Conservation (phyloP, 2,113 vertebrate genomes). For the Hemicordylus capensis region DNA sequence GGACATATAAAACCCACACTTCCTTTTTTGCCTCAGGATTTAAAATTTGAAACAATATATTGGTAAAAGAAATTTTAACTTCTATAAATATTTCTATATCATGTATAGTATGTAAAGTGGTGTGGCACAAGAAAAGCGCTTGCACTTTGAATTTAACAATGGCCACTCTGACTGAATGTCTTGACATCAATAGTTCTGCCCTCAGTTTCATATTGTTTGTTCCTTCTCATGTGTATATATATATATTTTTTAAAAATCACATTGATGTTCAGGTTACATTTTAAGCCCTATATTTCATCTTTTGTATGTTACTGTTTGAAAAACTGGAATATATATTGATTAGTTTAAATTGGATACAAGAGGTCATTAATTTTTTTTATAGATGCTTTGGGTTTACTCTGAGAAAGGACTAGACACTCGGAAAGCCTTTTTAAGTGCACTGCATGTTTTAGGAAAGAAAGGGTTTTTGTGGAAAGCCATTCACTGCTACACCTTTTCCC, state of each 20-base stretch:
- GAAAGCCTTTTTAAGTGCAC: slow-evolving; percentile 30
- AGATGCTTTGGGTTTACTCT: neutral
- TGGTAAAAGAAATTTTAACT: slow-evolving; percentile 86
- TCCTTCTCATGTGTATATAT: slow-evolving; percentile 26
- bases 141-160: slow-evolving; percentile 55
- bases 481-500: slow-evolving; percentile 35
- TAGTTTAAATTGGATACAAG: slow-evolving; percentile 44
- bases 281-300: slow-evolving; percentile 30
- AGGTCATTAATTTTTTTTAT: neutral
- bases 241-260: slow-evolving; percentile 46
- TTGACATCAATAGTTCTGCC: slow-evolving; percentile 50
- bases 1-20: slow-evolving; percentile 59
- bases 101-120: slow-evolving; percentile 86
- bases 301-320: slow-evolving; percentile 48
- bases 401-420: slow-evolving; percentile 33
- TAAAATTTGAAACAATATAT: slow-evolving; percentile 81
- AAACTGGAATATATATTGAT: slow-evolving; percentile 42
- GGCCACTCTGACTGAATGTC: slow-evolving; percentile 65
- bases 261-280: slow-evolving; percentile 37
- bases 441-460: slow-evolving; percentile 39
- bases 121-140: slow-evolving; percentile 75
- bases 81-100: slow-evolving; percentile 77
- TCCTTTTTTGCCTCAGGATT: slow-evolving; percentile 88
- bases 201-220: slow-evolving; percentile 27
- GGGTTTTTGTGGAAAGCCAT: slow-evolving; percentile 26